Conservation (phyloP, 1,140 invertebrate genomes). For the Hypothenemus hampei region DNA sequence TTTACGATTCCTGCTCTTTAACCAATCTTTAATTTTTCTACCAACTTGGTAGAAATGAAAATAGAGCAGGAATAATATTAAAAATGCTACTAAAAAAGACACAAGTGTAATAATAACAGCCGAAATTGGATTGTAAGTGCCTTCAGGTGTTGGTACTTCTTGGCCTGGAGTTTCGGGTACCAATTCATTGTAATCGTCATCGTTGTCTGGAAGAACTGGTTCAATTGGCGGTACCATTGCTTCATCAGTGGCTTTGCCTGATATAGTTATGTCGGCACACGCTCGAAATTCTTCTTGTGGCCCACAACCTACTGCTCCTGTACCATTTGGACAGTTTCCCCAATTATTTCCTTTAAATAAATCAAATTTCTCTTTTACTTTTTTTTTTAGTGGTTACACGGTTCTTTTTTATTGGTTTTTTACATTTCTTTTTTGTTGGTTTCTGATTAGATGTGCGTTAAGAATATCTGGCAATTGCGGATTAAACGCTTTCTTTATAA, state of each 20-base stretch:
- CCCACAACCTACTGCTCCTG: constrained; percentile 72
- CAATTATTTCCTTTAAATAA: constrained; percentile 59
- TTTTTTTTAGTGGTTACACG: neutral
- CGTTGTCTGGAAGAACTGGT: constrained; percentile 18
- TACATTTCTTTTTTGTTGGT: neutral
- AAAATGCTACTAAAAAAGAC: constrained; percentile 45
- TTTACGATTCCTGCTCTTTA: constrained; percentile 32
- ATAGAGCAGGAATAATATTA: constrained; percentile 43
- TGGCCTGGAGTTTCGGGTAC: neutral
- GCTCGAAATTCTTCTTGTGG: constrained; percentile 83
- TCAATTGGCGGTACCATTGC: constrained; percentile 23
- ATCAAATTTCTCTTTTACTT: neutral
- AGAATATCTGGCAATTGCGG: too few species aligned
- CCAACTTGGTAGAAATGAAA: constrained; percentile 45
- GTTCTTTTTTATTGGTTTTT: neutral
- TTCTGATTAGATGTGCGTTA: too few species aligned
- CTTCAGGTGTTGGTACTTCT: constrained; percentile 27
- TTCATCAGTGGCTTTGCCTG: constrained; percentile 32
- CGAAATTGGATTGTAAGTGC: constrained; percentile 36
- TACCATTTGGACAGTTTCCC: constrained; percentile 67
- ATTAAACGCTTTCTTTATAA: too few species aligned
- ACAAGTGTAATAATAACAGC: constrained; percentile 38
- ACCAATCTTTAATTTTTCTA: constrained; percentile 38
- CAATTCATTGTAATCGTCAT: constrained; percentile 25
- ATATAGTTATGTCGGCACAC: constrained; percentile 75